Evolutionary conservation across 2,113 vertebrate species (phyloP), one percentile per base, ranked within the genome.

Genomic region (Henicopernis longicauda): DNA sequence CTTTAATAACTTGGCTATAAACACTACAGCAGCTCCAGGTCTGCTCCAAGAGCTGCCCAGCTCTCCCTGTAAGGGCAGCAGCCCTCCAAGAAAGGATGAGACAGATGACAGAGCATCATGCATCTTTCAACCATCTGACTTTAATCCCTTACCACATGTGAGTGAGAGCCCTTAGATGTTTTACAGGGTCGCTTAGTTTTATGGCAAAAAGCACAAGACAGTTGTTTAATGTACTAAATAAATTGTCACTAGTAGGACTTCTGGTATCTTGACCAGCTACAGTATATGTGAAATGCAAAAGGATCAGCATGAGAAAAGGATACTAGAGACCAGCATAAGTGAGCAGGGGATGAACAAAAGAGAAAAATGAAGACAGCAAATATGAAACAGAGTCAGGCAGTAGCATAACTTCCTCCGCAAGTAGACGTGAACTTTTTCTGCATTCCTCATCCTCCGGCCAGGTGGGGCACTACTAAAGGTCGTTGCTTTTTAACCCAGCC

Each of bases 241-340:
- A 78, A 72, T 91, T 85, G 7, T 32, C 82, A 69, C 59, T 91
- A 76, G 31, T 27, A 70, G 66, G 40, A 50, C 32, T 91, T 94
- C 42, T 69, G 44, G 55, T 95, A 72, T 82, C 59, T 94, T 87
- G 89, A 78, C 3, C 52, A 89, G 72, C 69, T 47, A 54, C 18
- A 32, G 13, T 54, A 32, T 26, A 44, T 38, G n/a, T 36, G 34
- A 86, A 85, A 38, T 67, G 45, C n/a, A 57, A 86, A 97, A 83
- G 84, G 94, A 95, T 21, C 78, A 93, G 31, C 65, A 82, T 78
- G 78, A 96, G 85, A 96, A 97, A 96, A 93, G 29, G 8, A 54
- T 78, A 55, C 32, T 85, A 93, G 81, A 96, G 47, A 59, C 3
- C 13, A 47, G 57, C 3, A 9, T 78, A 95, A 92, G 81, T 93